A percentile compares a stretch with the other conserved stretches of the same genome.
Evolutionary conservation across 2,113 vertebrate species (phyloP).

Genomic region (Barbus barbus): DNA sequence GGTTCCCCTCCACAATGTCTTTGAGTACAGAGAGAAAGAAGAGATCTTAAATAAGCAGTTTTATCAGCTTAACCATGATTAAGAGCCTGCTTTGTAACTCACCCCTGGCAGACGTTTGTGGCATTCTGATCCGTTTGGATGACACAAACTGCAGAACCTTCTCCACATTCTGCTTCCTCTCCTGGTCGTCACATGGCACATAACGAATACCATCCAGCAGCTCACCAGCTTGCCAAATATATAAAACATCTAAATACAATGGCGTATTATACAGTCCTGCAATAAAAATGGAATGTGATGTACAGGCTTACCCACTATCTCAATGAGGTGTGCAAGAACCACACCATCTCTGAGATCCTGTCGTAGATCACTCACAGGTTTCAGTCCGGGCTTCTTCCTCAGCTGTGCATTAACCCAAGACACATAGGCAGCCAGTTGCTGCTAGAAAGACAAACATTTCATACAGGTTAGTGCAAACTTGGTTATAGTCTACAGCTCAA

Average conservation of each 20-base stretch:
- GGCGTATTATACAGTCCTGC: neutral
- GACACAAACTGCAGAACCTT: conserved; percentile 91
- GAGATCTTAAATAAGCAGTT: neutral
- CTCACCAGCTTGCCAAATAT: conserved; percentile 80
- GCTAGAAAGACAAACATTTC: conserved; percentile 71
- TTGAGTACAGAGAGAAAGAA: conserved; percentile 39
- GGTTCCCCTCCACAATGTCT: conserved; percentile 96
- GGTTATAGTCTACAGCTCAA: neutral
- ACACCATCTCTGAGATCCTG: conserved; percentile 92
- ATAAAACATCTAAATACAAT: neutral
- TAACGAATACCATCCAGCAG: conserved; percentile 79
- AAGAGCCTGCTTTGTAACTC: conserved; percentile 1
- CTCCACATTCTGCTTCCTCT: conserved; percentile 93
- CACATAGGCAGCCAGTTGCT: conserved; percentile 91
- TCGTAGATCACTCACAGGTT: conserved; percentile 84
- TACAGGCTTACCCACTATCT: conserved; percentile 91
- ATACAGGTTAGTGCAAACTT: neutral
- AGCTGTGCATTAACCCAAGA: conserved; percentile 97
- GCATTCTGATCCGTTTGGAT: conserved; percentile 93
- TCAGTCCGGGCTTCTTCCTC: conserved; percentile 83
- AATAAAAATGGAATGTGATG: neutral
- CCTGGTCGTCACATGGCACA: conserved; percentile 82
- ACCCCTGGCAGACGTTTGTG: conserved; percentile 95
- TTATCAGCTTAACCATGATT: conserved; percentile 11
- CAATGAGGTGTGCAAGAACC: conserved; percentile 87